phyloP scores from a whole-genome alignment of 2,797 vertebrate genomes.

The Bradypus variegatus region DNA sequence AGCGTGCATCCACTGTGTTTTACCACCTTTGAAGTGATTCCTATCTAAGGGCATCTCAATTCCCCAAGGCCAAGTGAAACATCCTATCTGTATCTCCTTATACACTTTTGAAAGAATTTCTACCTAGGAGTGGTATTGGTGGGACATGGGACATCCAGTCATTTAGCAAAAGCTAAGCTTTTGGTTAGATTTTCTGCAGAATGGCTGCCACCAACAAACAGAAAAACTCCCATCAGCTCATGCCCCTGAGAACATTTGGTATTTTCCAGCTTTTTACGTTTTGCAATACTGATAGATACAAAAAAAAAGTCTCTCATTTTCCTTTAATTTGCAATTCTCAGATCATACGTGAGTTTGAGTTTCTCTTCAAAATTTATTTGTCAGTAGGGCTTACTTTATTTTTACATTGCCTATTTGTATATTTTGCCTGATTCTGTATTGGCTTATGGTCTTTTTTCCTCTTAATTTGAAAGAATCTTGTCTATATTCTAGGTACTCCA shows the following conservation, averaged over 20 bases:
- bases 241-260: no score
- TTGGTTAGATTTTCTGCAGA: neutral
- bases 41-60: neutral
- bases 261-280: neutral
- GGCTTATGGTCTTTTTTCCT: neutral
- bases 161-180: neutral
- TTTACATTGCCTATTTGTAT: neutral
- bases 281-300: neutral
- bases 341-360: no score
- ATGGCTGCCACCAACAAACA: accelerated
- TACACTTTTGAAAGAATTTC: neutral
- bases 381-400: neutral
- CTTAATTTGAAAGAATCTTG: neutral
- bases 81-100: accelerated
- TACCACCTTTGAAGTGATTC: accelerated
- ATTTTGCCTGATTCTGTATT: neutral
- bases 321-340: neutral
- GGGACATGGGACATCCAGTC: neutral
- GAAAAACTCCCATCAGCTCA: neutral
- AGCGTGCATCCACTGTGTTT: accelerated
- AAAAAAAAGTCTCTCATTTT: neutral
- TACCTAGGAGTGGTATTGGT: accelerated
- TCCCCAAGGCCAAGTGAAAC: accelerated
- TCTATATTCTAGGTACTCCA: neutral
- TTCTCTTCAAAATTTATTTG: no score